phyloP scores from a whole-genome alignment of 2,113 vertebrate genomes.

The Lophochroa leadbeateri region DNA sequence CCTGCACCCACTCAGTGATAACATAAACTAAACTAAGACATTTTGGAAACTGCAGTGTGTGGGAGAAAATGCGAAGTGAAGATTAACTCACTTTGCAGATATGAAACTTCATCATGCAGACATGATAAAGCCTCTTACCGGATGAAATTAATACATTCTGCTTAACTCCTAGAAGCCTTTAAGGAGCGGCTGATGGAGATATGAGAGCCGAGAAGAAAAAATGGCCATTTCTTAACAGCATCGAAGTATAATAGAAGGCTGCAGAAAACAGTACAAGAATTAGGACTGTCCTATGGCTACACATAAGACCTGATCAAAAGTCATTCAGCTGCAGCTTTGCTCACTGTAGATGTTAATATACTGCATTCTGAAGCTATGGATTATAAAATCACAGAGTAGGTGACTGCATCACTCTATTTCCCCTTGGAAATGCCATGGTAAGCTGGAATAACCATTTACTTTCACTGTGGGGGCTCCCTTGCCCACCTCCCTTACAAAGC shows the following conservation, averaged over 20 bases:
- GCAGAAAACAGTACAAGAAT: background rate
- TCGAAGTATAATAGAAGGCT: background rate
- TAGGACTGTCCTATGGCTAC: background rate
- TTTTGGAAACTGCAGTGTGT: background rate
- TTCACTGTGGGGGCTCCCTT: background rate
- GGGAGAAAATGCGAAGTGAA: background rate
- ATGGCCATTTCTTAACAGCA: background rate
- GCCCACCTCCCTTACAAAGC: background rate
- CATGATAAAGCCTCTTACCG: background rate
- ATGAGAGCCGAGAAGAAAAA: background rate
- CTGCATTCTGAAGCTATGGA: background rate
- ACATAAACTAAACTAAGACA: background rate
- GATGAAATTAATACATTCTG: background rate
- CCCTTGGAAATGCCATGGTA: background rate
- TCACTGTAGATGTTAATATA: background rate
- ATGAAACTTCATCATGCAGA: background rate
- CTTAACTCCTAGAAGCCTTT: background rate
- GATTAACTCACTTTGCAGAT: background rate
- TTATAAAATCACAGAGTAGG: background rate
- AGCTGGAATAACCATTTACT: background rate
- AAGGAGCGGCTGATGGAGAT: background rate
- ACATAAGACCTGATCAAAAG: background rate
- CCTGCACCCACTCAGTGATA: background rate
- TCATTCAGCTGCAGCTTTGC: background rate
- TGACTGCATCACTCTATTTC: background rate